Evolutionary conservation across 2,888 invertebrate genomes (phyloP).

Genomic region (Slavum lentiscoides): DNA sequence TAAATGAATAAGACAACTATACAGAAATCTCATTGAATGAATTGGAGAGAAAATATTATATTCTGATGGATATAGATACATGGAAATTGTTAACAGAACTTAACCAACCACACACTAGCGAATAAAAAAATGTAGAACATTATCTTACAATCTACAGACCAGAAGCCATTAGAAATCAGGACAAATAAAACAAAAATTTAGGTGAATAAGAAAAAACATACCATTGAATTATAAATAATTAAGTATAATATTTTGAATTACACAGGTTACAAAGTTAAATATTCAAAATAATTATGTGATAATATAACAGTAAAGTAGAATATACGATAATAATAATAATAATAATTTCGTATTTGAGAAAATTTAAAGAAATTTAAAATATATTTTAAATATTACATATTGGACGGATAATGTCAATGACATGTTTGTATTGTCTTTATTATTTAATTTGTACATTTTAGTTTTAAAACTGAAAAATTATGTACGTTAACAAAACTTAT

Average conservation of each 20-base stretch:
- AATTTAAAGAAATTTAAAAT: no score
- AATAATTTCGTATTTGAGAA: no score
- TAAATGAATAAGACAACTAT: no score
- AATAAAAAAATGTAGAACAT: no score
- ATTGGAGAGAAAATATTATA: no score
- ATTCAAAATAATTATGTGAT: not conserved
- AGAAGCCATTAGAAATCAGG: not conserved
- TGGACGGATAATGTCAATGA: slow-evolving; percentile 15
- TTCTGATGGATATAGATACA: no score
- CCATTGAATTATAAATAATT: slow-evolving; percentile 6
- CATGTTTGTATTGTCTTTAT: slow-evolving; percentile 8
- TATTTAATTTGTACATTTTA: slow-evolving; percentile 1
- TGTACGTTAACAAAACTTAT: no score
- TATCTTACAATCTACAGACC: no score
- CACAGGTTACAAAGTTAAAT: slow-evolving; percentile 23
- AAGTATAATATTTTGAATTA: slow-evolving; percentile 7
- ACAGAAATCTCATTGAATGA: no score
- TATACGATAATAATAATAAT: no score
- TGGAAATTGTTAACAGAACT: no score
- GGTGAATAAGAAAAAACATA: not conserved
- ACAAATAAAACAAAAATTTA: not conserved
- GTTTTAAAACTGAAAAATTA: not conserved
- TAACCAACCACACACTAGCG: no score
- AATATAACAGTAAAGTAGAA: slow-evolving; percentile 8
- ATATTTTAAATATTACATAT: not conserved